A percentile compares a stretch with the other conserved stretches of the same genome.
phyloP scores from a whole-genome alignment of 2,797 vertebrate genomes.

The Peromyscus attwateri region DNA sequence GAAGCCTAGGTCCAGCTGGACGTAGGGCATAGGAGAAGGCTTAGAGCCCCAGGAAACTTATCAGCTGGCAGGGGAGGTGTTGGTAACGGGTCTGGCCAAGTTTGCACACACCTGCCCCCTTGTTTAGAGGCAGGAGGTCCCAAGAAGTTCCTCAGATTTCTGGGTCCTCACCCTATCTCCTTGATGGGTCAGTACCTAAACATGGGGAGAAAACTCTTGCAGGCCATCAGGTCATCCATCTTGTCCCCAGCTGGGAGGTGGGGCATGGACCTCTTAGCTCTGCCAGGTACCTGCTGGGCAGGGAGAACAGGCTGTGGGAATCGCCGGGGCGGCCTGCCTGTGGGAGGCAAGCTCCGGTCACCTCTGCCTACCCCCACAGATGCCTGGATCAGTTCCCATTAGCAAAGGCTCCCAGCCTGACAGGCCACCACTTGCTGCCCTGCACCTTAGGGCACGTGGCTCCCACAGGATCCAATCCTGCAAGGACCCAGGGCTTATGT shows the following conservation, averaged over 20 bases:
- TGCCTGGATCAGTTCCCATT: not conserved
- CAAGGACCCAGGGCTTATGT: not conserved
- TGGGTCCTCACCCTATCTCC: no score
- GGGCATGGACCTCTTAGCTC: not conserved
- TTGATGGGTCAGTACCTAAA: not conserved
- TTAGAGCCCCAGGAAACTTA: not conserved
- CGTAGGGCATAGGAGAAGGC: not conserved
- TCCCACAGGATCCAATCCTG: not conserved
- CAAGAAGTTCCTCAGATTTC: not conserved
- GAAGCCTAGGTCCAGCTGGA: not conserved
- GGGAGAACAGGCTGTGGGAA: rapidly evolving
- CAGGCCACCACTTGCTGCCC: not conserved
- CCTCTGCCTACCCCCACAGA: not conserved
- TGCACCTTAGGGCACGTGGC: not conserved
- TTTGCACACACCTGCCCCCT: not conserved
- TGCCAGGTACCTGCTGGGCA: not conserved
- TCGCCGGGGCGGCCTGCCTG: not conserved
- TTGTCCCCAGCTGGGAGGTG: not conserved
- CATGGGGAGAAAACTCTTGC: not conserved
- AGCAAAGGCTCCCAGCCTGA: not conserved
- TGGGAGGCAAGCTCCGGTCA: not conserved
- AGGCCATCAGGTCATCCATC: no score
- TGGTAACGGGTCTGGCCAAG: not conserved
- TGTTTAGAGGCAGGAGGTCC: not conserved
- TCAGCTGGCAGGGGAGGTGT: no score